Base-by-base conservation (phyloP, 37 sponge, comb jelly and placozoan species). In the Crambe crambe region DNA sequence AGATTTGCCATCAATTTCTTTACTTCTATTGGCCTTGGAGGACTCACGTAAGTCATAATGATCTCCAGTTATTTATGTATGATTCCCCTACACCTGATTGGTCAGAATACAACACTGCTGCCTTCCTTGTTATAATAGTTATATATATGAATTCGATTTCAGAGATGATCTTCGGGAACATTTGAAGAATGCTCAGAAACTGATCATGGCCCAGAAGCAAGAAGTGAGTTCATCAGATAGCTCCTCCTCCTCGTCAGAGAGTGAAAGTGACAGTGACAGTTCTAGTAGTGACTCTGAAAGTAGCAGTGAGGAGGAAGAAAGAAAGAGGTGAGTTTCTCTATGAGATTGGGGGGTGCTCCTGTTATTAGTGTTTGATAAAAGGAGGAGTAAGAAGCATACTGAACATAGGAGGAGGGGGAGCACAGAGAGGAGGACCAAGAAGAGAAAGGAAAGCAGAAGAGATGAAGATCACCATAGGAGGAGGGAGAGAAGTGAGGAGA, bases 1-100 rank as follows among this genome's bases (percentile, higher is more conserved):
- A 75, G 98, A 57, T 98, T 98, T 80, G 76, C 95, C 51, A 96
- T 98, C 91, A 98, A 98, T 72, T 98, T 96, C 89, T 98, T 98
- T 83, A 96, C 99, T 23, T 94, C 99, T 17, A 94, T 98, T 65
- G 99, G 99, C 23, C 80, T 96, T 58, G 99, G 99, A 30, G 95
- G 95, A 72, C 91, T 98, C 23, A 98, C 99, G 93, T 92, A 23
- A 78, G 93, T 70, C 39, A 68, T 10, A 8, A 15, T 68, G 9
- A 34, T 68, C 37, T 31, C 68, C 51, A 47, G 12, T 47, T 12
- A 47, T 47, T 6, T 37, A 31, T 10, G 39, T 68, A 36, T 68
- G 5, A 68, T 36, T 73, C 23, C 31, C 10, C 42, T 58, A 80
- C 58, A 60, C 44, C 39, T 31, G 65, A n/a, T n/a, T n/a, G n/a